Evolutionary conservation across 2,113 vertebrate genomes (phyloP).

Genomic region (Motacilla alba): DNA sequence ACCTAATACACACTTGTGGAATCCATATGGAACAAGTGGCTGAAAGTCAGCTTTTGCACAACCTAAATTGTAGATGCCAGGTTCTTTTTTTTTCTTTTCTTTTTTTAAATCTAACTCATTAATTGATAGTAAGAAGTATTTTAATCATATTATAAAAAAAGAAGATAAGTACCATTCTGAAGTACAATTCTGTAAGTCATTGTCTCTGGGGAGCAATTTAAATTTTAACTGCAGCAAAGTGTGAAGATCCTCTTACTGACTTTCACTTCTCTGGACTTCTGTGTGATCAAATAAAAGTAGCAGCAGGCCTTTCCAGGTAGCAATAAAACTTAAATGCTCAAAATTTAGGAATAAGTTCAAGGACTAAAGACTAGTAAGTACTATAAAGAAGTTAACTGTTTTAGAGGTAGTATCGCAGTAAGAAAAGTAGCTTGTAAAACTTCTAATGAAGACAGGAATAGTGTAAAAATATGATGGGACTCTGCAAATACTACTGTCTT

Average conservation of each 20-base stretch:
- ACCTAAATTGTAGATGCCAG: background rate
- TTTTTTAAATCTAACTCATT: background rate
- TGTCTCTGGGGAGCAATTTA: constrained; percentile 18
- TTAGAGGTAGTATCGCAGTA: background rate
- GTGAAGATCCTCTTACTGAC: background rate
- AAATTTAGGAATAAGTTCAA: constrained; percentile 45
- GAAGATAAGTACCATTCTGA: background rate
- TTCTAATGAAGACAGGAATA: background rate
- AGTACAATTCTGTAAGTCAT: constrained; percentile 15
- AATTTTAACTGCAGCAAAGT: constrained; percentile 28
- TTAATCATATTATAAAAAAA: background rate
- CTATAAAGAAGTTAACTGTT: background rate
- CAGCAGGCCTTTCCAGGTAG: background rate
- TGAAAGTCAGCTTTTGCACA: background rate
- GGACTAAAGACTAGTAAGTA: background rate
- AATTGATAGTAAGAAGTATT: background rate
- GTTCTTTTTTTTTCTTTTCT: background rate
- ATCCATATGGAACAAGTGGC: background rate
- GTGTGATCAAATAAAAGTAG: constrained; percentile 27
- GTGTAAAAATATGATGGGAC: background rate
- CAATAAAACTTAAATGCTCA: constrained; percentile 43
- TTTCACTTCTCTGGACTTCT: constrained; percentile 15
- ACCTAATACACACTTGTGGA: background rate
- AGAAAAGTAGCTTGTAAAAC: background rate
- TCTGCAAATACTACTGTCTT: background rate